phyloP scores from a whole-genome alignment of 2,888 invertebrate genomes.

The Azorinus chamasolen region DNA sequence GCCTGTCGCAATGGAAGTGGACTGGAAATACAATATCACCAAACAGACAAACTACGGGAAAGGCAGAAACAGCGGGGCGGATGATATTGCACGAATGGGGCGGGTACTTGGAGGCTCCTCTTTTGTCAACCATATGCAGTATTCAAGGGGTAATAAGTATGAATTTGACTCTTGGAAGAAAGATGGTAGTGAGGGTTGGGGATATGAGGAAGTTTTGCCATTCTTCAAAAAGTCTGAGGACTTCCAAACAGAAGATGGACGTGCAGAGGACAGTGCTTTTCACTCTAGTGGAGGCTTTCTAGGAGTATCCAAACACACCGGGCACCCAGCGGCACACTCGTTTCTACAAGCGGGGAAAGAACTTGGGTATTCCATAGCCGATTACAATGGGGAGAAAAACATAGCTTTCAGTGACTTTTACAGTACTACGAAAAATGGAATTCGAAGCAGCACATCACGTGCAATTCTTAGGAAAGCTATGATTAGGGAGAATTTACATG shows the following conservation, averaged over 20 bases:
- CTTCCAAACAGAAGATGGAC: background rate
- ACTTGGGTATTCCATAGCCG: slow-evolving; percentile 17
- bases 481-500: slow-evolving; percentile 71
- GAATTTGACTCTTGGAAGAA: slow-evolving; percentile 27
- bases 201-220: slow-evolving; percentile 32
- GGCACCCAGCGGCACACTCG: background rate
- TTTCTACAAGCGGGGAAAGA: slow-evolving; percentile 17
- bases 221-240: slow-evolving; percentile 40
- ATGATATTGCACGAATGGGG: slow-evolving; percentile 13
- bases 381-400: slow-evolving; percentile 31
- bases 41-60: background rate
- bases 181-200: slow-evolving; percentile 31
- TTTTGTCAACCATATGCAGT: slow-evolving; percentile 16
- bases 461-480: slow-evolving; percentile 78
- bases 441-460: slow-evolving; percentile 77
- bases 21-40: slow-evolving; percentile 14
- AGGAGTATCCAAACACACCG: background rate
- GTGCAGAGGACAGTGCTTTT: background rate
- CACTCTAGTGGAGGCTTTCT: slow-evolving; percentile 23
- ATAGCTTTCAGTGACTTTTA: slow-evolving; percentile 24
- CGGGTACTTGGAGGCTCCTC: slow-evolving; percentile 9
- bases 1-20: background rate
- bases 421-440: slow-evolving; percentile 62
- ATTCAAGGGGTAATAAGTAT: slow-evolving; percentile 17
- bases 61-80: background rate